These are phyloP conservation scores for Carterocephalus palaemon DNA, from an alignment of 2,888 invertebrate genomes.

Conservation along the genomic window DNA sequence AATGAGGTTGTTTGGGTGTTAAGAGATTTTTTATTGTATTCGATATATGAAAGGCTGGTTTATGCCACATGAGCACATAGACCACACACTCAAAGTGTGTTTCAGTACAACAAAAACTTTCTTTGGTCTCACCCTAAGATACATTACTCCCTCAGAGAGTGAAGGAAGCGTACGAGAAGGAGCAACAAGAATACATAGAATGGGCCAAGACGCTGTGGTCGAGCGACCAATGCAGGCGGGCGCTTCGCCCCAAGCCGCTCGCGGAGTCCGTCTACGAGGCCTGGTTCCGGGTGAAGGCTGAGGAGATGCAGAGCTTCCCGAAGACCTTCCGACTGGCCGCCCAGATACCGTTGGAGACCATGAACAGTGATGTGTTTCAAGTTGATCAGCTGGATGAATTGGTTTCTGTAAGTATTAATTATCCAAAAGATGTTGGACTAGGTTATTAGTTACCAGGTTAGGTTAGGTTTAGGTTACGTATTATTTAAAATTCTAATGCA, in stretches of 20 bases:
- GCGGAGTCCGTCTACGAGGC: slow-evolving; percentile 59
- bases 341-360: slow-evolving; percentile 50
- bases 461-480: too few species aligned
- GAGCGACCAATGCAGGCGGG: slow-evolving; percentile 49
- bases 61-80: too few species aligned
- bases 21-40: too few species aligned
- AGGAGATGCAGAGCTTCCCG: slow-evolving; percentile 46
- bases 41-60: too few species aligned
- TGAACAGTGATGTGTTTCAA: slow-evolving; percentile 36
- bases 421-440: neutral
- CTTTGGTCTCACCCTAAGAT: neutral
- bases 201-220: slow-evolving; percentile 62
- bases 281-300: slow-evolving; percentile 46
- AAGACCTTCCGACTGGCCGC: slow-evolving; percentile 51
- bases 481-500: too few species aligned
- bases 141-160: slow-evolving; percentile 40
- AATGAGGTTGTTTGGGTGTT: too few species aligned
- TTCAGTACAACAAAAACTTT: neutral
- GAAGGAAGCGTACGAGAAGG: slow-evolving; percentile 48
- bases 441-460: neutral
- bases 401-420: slow-evolving; percentile 54
- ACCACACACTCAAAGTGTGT: neutral
- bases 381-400: slow-evolving; percentile 44
- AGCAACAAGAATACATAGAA: slow-evolving; percentile 56
- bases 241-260: slow-evolving; percentile 51